Base-by-base conservation (phyloP, 2,113 vertebrate species). In the Podocnemis expansa region DNA sequence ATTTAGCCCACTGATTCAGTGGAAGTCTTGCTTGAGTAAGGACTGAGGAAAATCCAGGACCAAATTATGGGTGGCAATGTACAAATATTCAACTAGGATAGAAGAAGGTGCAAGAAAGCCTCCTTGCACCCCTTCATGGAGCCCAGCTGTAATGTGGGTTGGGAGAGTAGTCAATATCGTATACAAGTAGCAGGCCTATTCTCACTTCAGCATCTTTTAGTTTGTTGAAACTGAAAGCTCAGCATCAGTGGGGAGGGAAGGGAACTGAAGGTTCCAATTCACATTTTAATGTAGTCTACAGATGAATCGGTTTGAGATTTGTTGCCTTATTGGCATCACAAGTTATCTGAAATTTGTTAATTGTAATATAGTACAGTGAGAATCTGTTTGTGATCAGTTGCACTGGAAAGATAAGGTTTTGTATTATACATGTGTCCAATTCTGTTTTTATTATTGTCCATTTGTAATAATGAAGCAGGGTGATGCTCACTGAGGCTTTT, bases 131-230 rank as follows among this genome's bases (percentile, higher is more conserved):
- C 43, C 16, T 82, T 82, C 24, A 43, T 13, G 10, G 82, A 41
- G 3, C 67, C 17, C 0, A 0, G 0, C 51, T 52, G 5, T 52
- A 14, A 52, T 52, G 0, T 9, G 45, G 3, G 10, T 88, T 78
- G 45, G 76, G 83, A 91, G 70, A 82, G 10, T 3, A 16, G 38
- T 24, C 24, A 19, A 81, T 24, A 9, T 3, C 31, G 47, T 47
- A 21, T 24, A 16, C 55, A 60, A 45, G 31, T 27, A 38, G 13
- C 10, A 80, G 47, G 9, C 3, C 63, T 58, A 17, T 41, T 13
- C 5, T 88, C 34, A 84, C 13, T 85, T 91, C 84, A 90, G 60
- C 80, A 47, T 51, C 78, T 88, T 95, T 76, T 76, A 85, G 3
- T 8, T 2, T 89, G 93, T 56, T 2, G 3, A 84, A 92, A 52